phyloP scores from a whole-genome alignment of 2,797 vertebrate genomes.

The Rhinichthys osculus region DNA sequence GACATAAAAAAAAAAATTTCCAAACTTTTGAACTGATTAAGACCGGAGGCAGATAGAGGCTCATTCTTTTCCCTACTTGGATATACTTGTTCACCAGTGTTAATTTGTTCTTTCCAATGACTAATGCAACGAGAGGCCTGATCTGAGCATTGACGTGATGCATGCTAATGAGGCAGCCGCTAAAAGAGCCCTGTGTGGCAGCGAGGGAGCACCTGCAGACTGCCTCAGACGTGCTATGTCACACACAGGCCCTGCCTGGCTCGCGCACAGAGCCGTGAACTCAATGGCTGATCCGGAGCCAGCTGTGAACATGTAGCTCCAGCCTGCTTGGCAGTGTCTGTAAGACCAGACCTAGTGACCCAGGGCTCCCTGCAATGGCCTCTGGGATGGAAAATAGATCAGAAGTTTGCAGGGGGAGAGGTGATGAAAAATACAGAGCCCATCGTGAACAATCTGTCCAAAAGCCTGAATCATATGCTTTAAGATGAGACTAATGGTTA shows the following conservation, averaged over 20 bases:
- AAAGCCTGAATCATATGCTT: constrained; percentile 39
- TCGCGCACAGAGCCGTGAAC: constrained; percentile 15
- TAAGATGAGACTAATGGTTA: constrained; percentile 30
- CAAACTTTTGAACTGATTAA: constrained; percentile 10
- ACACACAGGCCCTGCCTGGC: constrained; percentile 51
- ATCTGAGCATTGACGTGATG: constrained; percentile 52
- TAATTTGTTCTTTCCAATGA: constrained; percentile 56
- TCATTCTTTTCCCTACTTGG: constrained; percentile 29
- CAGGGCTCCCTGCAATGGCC: constrained; percentile 36
- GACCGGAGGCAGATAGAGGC: constrained; percentile 31
- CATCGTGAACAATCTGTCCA: constrained; percentile 31
- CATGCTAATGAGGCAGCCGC: constrained; percentile 56
- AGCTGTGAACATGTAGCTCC: constrained; percentile 27
- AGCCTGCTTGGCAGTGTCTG: constrained; percentile 19
- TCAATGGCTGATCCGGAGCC: constrained; percentile 25
- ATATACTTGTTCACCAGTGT: constrained; percentile 44
- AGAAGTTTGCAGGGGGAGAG: constrained; percentile 21
- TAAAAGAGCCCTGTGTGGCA: constrained; percentile 75
- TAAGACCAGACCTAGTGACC: constrained; percentile 55
- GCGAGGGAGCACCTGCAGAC: constrained; percentile 72
- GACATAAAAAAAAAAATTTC: background rate
- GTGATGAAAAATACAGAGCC: constrained; percentile 53
- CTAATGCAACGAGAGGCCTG: constrained; percentile 29
- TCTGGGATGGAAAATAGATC: constrained; percentile 55
- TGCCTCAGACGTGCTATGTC: constrained; percentile 46